Evolutionary conservation across 1,140 invertebrate genomes (phyloP), one percentile per base, ranked within the genome.

Genomic region (Trichomalopsis sarcophagae): DNA sequence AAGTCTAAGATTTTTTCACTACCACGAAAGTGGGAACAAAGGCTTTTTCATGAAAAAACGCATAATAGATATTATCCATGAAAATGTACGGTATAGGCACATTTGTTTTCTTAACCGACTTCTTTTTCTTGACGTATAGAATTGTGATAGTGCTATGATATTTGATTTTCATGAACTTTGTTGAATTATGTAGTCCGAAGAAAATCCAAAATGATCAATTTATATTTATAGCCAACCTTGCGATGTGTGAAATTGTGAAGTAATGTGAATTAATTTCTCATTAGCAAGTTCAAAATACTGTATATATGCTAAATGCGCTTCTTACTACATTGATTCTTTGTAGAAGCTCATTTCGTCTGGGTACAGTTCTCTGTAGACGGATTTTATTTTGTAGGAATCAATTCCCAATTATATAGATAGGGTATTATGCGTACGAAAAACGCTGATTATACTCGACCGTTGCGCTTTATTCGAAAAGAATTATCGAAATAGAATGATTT

Each of bases 1-100:
- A 68, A 80, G 77, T 79, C 47, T 27, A 80, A 40, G 62, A 44
- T 69, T 80, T 68, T 80, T 80, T 69, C 62, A 80, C 30, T 17
- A n/a, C 47, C 33, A 69, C 66, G 21, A 66, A 69, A n/a, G 36
- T 69, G 33, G 78, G 9, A 68, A 68, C 55, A 79, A 62, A 23
- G 36, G 30, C 33, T 69, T 80, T 36, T 80, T 23, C 21, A 36
- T 80, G 1, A 69, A 69, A 27, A 50, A 80, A 66, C 9, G 78
- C 62, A 80, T 80, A 80, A 80, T 69, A 40, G 21, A 80, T 23
- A 69, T 40, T 69, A 80, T 9, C 36, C 10, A 14, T 62, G 36
- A 11, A 80, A 66, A 68, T 80, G 78, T 80, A 80, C 78, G 47
- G 78, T 44, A 23, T 69, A 68, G 10, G 30, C 14, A 44, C 33